Evolutionary conservation across 2,888 invertebrate genomes (phyloP).

Genomic region (Rhingia campestris): DNA sequence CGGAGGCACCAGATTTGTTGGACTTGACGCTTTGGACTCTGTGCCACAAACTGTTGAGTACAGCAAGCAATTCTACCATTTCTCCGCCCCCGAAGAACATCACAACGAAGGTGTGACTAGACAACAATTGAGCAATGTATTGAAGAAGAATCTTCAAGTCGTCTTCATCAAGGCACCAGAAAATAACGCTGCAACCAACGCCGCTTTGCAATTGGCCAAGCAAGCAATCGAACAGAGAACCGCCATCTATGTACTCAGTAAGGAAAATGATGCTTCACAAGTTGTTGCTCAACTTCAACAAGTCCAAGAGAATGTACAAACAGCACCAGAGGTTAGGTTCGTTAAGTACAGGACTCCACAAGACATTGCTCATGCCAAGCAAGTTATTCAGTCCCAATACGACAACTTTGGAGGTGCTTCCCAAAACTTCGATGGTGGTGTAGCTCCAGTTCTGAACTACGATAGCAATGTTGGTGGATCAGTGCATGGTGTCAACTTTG

Average conservation of each 20-base stretch:
- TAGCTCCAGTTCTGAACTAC: slow-evolving; percentile 78
- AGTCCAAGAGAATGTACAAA: slow-evolving; percentile 69
- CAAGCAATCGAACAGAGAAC: slow-evolving; percentile 80
- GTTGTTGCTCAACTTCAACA: slow-evolving; percentile 77
- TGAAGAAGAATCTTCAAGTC: slow-evolving; percentile 79
- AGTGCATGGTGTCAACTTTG: neutral
- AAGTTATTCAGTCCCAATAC: slow-evolving; percentile 75
- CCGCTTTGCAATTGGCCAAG: slow-evolving; percentile 79
- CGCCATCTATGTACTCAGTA: slow-evolving; percentile 81
- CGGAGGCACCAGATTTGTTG: slow-evolving; percentile 61
- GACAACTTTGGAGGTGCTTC: slow-evolving; percentile 71
- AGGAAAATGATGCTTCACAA: slow-evolving; percentile 78
- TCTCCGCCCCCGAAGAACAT: slow-evolving; percentile 77
- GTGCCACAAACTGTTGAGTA: slow-evolving; percentile 53
- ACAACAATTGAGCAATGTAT: slow-evolving; percentile 62
- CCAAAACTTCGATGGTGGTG: slow-evolving; percentile 70
- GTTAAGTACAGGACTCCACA: slow-evolving; percentile 76
- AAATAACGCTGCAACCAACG: slow-evolving; percentile 79
- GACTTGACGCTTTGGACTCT: slow-evolving; percentile 29
- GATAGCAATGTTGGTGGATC: slow-evolving; percentile 49
- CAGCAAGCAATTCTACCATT: slow-evolving; percentile 78
- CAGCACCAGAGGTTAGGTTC: slow-evolving; percentile 75
- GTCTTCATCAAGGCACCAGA: slow-evolving; percentile 81
- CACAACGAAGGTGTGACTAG: slow-evolving; percentile 73
- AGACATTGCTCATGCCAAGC: slow-evolving; percentile 74